Conservation (phyloP, 2,888 invertebrate species). For the Lasioglossum calceatum region DNA sequence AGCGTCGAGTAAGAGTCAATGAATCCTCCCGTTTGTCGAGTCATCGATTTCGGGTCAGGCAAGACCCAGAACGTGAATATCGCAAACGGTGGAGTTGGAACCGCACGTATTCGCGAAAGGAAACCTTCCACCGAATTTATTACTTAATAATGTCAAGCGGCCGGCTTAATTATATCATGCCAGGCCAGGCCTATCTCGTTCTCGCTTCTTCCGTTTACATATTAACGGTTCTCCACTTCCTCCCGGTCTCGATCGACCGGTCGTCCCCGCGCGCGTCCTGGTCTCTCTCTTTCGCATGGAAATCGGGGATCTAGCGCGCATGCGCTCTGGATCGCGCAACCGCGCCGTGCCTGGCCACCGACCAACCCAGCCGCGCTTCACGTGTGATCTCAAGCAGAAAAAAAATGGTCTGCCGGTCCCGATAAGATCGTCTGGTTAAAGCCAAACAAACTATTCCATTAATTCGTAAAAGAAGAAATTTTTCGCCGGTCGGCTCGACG, state of each 20-base stretch:
- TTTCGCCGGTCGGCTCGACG: conserved; percentile 58
- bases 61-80: neutral
- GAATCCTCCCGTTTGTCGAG: neutral
- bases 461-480: conserved; percentile 72
- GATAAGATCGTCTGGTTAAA: conserved; percentile 73
- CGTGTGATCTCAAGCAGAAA: conserved; percentile 73
- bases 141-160: conserved; percentile 64
- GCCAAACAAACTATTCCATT: conserved; percentile 74
- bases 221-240: conserved; percentile 74
- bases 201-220: conserved; percentile 70
- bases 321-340: conserved; percentile 44
- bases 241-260: conserved; percentile 71
- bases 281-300: conserved; percentile 42
- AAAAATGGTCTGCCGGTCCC: conserved; percentile 71
- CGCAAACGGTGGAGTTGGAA: neutral
- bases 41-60: neutral
- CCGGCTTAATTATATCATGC: conserved; percentile 62
- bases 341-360: conserved; percentile 28
- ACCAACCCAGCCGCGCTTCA: conserved; percentile 57
- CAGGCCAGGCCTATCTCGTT: conserved; percentile 25
- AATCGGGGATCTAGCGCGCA: conserved; percentile 58
- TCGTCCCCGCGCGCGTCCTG: conserved; percentile 54
- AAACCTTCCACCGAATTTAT: conserved; percentile 54
- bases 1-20: too few species aligned
- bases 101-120: neutral